Base-by-base conservation (phyloP, 2,888 invertebrate species). In the Agrotis ipsilon region DNA sequence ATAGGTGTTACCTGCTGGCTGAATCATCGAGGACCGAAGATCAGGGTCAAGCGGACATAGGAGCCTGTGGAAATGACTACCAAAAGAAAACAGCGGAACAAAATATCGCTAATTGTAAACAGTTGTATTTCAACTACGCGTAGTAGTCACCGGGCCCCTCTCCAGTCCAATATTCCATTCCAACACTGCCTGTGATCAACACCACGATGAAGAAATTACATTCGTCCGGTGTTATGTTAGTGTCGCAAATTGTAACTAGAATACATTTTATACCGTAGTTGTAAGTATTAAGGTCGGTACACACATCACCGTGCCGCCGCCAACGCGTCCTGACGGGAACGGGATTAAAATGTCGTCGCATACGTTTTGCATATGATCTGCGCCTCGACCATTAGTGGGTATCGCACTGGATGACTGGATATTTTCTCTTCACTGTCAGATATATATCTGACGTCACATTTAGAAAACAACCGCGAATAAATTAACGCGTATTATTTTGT, bases 141-240 rank as follows among this genome's bases (percentile, higher is more conserved):
- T 54, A 62, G 70, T 48, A 52, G 60, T 64, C 54, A 16, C 18
- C 48, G 48, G 57, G 75, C 65, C 75, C 82, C 84, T 61, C 77
- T 86, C 85, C 86, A 82, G 86, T 85, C 87, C 87, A 86, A 86
- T 84, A 81, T 86, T 86, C 91, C 93, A 93, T 94, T 93, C 93
- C 94, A 92, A 84, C 90, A 93, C 92, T 92, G 94, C 93, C 94
- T 93, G 94, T 93, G 94, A 94, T 93, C 92, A 89, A 92, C 94
- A 82, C 83, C 54, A 82, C 86, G 89, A 94, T 93, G 92, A 92
- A 92, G 90, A 93, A 93, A 95, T 94, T 93, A 89, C 90, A 88
- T 86, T 92, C 92, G 90, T 95, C 95, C 94, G 94, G 94, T 93
- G 92, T 90, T 89, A 86, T 93, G 92, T 90, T 89, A 86, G 86